These are phyloP conservation scores for Opisthocomus hoazin DNA, from an alignment of 2,113 vertebrate species.

Conservation along the genomic window DNA sequence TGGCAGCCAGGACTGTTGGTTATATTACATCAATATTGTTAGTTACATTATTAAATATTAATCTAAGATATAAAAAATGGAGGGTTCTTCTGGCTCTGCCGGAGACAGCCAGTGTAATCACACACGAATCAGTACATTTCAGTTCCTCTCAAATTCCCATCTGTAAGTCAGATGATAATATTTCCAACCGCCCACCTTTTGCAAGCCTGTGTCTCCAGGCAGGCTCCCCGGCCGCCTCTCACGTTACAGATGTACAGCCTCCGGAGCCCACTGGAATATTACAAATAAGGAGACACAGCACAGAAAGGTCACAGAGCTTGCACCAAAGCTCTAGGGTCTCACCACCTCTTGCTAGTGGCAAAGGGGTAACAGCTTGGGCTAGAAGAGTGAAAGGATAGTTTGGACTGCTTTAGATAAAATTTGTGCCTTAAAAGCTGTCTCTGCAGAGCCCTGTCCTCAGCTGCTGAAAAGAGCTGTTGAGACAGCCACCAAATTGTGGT, in stretches of 20 bases:
- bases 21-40: conserved; percentile 1
- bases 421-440: neutral
- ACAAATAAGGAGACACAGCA: neutral
- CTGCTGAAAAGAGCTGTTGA: neutral
- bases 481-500: neutral
- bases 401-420: neutral
- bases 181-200: neutral
- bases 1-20: neutral
- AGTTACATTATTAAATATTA: neutral
- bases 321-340: neutral
- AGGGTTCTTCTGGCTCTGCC: neutral
- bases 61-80: neutral
- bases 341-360: neutral
- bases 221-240: neutral
- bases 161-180: neutral
- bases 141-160: neutral
- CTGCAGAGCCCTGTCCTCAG: neutral
- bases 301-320: neutral
- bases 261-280: neutral
- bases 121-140: neutral
- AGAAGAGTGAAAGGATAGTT: neutral
- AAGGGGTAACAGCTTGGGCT: neutral
- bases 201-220: neutral
- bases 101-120: neutral
- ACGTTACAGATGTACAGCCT: neutral